These are phyloP conservation scores for Aratinga solstitialis DNA, from an alignment of 2,797 vertebrate species.

Conservation along the genomic window DNA sequence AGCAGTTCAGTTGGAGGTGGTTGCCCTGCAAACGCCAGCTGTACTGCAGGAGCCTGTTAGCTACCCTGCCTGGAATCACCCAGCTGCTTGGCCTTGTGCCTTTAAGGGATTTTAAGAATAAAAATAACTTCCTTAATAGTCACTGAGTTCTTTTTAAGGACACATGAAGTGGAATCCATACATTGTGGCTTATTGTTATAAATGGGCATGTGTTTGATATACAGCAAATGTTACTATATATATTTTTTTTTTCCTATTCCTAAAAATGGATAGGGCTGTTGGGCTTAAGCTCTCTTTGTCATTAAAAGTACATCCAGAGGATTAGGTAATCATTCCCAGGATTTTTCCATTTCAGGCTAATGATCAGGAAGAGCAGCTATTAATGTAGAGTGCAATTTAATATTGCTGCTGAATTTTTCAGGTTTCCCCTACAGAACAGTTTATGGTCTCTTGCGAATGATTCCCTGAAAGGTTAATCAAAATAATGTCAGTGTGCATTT, in stretches of 20 bases:
- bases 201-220: background rate
- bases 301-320: background rate
- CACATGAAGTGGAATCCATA: background rate
- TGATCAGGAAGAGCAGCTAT: background rate
- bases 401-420: background rate
- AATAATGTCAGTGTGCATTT: background rate
- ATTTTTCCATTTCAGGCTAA: background rate
- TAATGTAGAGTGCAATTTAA: background rate
- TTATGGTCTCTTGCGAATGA: background rate
- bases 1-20: background rate
- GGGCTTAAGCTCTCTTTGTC: background rate
- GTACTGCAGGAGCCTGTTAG: background rate
- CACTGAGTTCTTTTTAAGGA: constrained; percentile 15
- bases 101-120: background rate
- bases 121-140: background rate
- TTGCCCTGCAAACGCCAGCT: background rate
- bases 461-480: background rate
- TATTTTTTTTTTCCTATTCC: background rate
- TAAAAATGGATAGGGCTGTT: background rate
- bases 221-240: background rate
- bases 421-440: background rate
- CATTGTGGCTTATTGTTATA: background rate
- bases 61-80: background rate
- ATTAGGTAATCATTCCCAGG: background rate
- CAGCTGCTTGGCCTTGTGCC: background rate